phyloP scores from a whole-genome alignment of 1,140 invertebrate species.

The Colletes gigas region DNA sequence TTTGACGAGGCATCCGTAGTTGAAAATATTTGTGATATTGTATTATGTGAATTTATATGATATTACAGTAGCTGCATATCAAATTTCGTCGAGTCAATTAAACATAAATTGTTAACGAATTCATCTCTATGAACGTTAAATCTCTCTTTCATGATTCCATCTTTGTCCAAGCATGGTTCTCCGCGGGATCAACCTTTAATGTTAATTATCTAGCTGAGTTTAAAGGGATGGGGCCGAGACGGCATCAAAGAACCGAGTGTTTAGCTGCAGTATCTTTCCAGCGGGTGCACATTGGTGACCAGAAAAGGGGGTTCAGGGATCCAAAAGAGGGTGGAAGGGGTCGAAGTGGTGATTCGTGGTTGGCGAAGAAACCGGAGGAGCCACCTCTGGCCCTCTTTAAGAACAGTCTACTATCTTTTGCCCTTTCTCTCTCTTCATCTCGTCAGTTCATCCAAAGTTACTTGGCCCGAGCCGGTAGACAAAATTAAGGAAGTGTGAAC shows the following conservation, averaged over 20 bases:
- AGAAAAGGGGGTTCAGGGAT: slow-evolving; percentile 48
- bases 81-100: no score
- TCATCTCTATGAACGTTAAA: slow-evolving; percentile 8
- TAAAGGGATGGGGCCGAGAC: slow-evolving; percentile 44
- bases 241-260: slow-evolving; percentile 75
- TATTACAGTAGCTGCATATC: no score
- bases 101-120: no score
- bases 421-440: background rate
- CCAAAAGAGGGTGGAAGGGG: slow-evolving; percentile 48
- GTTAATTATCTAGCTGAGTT: slow-evolving; percentile 72
- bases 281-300: slow-evolving; percentile 71
- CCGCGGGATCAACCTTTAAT: slow-evolving; percentile 73
- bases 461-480: background rate
- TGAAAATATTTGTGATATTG: no score
- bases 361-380: slow-evolving; percentile 61
- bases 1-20: no score
- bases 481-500: slow-evolving; percentile 27
- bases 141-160: slow-evolving; percentile 7
- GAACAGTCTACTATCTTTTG: slow-evolving; percentile 15
- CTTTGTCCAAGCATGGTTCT: slow-evolving; percentile 56
- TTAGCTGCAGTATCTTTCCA: slow-evolving; percentile 76
- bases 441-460: slow-evolving; percentile 11
- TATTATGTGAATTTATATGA: no score
- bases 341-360: slow-evolving; percentile 55
- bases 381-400: slow-evolving; percentile 41